phyloP scores from a whole-genome alignment of 2,888 invertebrate species.

The Seira musarum region DNA sequence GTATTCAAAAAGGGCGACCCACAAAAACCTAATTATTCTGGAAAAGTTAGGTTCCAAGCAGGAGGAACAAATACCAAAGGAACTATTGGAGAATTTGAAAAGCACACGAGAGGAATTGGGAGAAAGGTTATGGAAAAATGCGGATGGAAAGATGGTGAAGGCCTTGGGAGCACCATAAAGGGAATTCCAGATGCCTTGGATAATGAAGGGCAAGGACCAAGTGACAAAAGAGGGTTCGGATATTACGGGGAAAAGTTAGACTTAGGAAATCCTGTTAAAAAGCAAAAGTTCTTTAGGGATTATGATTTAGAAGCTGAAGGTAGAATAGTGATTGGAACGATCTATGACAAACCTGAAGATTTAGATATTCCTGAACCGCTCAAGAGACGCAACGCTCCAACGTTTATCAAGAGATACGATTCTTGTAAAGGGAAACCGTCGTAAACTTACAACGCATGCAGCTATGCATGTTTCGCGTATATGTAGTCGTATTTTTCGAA shows the following conservation, averaged over 20 bases:
- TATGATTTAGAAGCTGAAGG: conserved; percentile 57
- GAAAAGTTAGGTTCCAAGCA: conserved; percentile 13
- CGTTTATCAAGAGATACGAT: conserved; percentile 65
- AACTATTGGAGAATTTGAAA: conserved; percentile 72
- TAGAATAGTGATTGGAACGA: conserved; percentile 65
- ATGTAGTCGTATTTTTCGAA: too few relatives aligned
- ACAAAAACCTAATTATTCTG: background rate
- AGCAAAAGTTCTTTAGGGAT: conserved; percentile 44
- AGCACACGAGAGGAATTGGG: conserved; percentile 73
- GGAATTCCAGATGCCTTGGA: conserved; percentile 66
- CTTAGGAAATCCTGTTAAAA: conserved; percentile 43
- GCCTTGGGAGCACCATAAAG: conserved; percentile 72
- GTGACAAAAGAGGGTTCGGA: conserved; percentile 66
- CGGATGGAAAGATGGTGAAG: conserved; percentile 75
- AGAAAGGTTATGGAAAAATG: conserved; percentile 73
- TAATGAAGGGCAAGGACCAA: conserved; percentile 64
- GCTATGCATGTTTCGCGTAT: too few relatives aligned
- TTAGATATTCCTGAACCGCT: conserved; percentile 64
- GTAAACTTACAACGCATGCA: too few relatives aligned
- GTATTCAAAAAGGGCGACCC: conserved; percentile 31
- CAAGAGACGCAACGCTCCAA: conserved; percentile 62
- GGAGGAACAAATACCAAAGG: background rate
- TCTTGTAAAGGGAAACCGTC: too few relatives aligned
- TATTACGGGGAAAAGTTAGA: conserved; percentile 68
- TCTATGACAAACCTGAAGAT: conserved; percentile 65